Evolutionary conservation across 1,140 invertebrate genomes (phyloP).

Genomic region (Leptinotarsa undecemlineata): DNA sequence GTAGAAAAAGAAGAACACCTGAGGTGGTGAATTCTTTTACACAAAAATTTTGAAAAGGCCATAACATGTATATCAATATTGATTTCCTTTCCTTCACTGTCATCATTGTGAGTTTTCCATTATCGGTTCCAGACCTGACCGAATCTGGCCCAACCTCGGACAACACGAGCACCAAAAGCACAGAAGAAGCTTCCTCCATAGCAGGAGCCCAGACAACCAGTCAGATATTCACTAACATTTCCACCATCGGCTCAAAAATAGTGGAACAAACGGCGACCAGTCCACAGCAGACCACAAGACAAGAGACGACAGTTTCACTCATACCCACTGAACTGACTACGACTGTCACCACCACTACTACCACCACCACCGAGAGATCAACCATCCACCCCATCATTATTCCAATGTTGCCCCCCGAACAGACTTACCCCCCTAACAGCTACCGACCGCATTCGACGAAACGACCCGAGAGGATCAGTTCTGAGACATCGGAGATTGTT

Average conservation of each 20-base stretch:
- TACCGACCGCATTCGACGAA: constrained; percentile 52
- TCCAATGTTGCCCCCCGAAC: neutral
- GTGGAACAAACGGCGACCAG: neutral
- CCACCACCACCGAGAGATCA: constrained; percentile 33
- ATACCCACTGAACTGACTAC: constrained; percentile 36
- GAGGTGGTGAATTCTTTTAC: too few relatives aligned
- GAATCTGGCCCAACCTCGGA: constrained; percentile 34
- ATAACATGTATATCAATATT: too few relatives aligned
- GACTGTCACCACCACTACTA: neutral
- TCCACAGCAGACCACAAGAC: constrained; percentile 41
- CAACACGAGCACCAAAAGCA: constrained; percentile 30
- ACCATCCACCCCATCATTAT: neutral
- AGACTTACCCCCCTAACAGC: constrained; percentile 32
- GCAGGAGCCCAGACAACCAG: constrained; percentile 30
- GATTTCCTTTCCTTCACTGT: too few relatives aligned
- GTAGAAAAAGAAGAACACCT: too few relatives aligned
- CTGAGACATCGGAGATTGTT: constrained; percentile 72
- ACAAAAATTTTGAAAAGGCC: too few relatives aligned
- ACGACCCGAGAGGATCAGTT: constrained; percentile 67
- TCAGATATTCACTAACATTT: neutral
- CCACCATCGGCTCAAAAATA: constrained; percentile 9
- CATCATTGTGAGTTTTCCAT: too few relatives aligned
- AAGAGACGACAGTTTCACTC: constrained; percentile 53
- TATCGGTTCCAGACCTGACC: constrained; percentile 21
- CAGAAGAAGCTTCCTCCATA: constrained; percentile 44